A percentile compares a stretch with the other conserved stretches of the same genome.
Conservation (phyloP, 2,797 vertebrate genomes). For the Anolis apletophallus region DNA sequence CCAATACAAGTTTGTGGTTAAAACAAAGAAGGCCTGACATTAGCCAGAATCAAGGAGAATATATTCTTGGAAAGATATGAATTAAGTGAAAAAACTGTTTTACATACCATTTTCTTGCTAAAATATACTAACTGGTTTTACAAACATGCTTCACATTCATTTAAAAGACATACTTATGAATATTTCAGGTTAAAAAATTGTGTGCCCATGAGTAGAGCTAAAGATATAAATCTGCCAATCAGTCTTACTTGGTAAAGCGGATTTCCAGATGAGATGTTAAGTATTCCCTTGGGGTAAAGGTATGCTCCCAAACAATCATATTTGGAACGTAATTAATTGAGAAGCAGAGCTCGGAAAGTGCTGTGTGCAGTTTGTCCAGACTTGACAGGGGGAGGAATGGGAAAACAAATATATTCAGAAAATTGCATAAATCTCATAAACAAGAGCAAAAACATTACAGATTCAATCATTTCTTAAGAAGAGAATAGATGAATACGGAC, state of each 20-base stretch:
- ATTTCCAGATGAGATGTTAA: constrained; percentile 99
- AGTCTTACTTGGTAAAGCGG: constrained; percentile 96
- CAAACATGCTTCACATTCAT: not conserved
- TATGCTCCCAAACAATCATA: constrained; percentile 98
- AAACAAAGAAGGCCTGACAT: not conserved
- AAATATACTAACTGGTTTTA: not conserved
- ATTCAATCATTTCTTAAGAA: constrained; percentile 2
- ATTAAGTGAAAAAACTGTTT: not conserved
- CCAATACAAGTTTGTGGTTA: not conserved
- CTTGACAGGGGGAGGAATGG: constrained; percentile 67
- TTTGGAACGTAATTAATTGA: constrained; percentile 99
- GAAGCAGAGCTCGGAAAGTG: constrained; percentile 98
- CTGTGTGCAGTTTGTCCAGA: constrained; percentile 98
- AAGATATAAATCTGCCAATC: not conserved
- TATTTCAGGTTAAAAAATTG: constrained; percentile 8
- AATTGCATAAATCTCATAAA: constrained; percentile 35
- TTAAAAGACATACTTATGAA: not conserved
- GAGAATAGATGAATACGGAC: not conserved
- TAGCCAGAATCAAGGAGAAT: not conserved
- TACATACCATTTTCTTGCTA: not conserved
- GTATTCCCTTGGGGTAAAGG: constrained; percentile 96
- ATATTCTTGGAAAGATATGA: not conserved
- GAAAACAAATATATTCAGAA: not conserved
- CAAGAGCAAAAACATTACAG: constrained; percentile 9
- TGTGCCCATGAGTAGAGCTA: not conserved